phyloP scores from a whole-genome alignment of 2,888 invertebrate species.

The Macroteleia sp. region DNA sequence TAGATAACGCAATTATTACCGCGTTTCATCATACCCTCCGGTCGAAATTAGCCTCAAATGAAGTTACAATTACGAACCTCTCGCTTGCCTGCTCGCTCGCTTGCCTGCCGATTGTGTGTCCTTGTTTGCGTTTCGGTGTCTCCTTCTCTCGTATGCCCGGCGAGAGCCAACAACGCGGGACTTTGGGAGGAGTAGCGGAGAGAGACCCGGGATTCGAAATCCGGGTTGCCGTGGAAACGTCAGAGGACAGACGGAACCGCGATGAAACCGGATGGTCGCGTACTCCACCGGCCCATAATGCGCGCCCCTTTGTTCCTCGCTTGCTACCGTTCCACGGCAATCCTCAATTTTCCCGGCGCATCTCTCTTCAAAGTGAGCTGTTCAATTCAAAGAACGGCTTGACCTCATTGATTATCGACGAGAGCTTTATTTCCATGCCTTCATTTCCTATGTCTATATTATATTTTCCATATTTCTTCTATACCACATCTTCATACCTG shows the following conservation, averaged over 20 bases:
- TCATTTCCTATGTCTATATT: too few species aligned
- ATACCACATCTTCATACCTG: too few species aligned
- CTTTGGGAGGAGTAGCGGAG: constrained; percentile 63
- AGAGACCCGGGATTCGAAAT: constrained; percentile 77
- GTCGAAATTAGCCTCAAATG: constrained; percentile 83
- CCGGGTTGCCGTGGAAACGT: constrained; percentile 84
- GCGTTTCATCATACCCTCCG: constrained; percentile 83
- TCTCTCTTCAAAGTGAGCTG: constrained; percentile 61
- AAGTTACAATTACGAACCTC: constrained; percentile 83
- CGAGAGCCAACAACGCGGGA: constrained; percentile 53
- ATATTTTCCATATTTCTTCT: too few species aligned
- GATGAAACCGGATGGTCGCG: constrained; percentile 83
- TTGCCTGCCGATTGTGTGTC: constrained; percentile 42
- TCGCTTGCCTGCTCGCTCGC: constrained; percentile 57
- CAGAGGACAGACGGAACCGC: constrained; percentile 84
- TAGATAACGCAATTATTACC: constrained; percentile 83
- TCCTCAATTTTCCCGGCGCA: constrained; percentile 67
- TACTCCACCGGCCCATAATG: constrained; percentile 77
- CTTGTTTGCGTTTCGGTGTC: constrained; percentile 48
- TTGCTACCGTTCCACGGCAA: constrained; percentile 69
- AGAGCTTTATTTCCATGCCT: constrained; percentile 29
- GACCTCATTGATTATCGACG: constrained; percentile 53
- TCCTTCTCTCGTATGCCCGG: constrained; percentile 48
- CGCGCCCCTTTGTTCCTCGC: constrained; percentile 80
- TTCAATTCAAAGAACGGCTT: constrained; percentile 63